Evolutionary conservation across 1,140 invertebrate species (phyloP).

Genomic region (Brachionus sp.): DNA sequence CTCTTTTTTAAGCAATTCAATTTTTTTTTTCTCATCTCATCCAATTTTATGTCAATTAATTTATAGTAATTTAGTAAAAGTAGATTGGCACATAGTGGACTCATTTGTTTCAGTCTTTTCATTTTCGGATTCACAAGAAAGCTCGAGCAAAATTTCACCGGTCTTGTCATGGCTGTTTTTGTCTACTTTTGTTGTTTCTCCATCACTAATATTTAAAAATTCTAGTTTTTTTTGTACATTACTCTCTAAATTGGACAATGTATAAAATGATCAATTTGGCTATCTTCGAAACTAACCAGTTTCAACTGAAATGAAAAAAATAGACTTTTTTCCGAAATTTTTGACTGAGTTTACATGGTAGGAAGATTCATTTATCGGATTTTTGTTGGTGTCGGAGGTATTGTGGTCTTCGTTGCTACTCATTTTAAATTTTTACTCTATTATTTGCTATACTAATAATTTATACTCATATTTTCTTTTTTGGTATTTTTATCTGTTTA

Average conservation of each 20-base stretch:
- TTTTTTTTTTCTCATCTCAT: slow-evolving; percentile 21
- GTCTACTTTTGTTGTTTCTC: neutral
- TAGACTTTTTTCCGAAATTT: neutral
- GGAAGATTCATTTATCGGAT: slow-evolving; percentile 27
- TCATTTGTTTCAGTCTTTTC: neutral
- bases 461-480: neutral
- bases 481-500: neutral
- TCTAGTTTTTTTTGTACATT: slow-evolving; percentile 30
- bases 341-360: neutral
- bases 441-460: too few species aligned
- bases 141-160: slow-evolving; percentile 16
- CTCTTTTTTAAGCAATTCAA: neutral
- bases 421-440: neutral
- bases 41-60: slow-evolving; percentile 26
- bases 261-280: slow-evolving; percentile 42
- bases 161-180: neutral
- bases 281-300: slow-evolving; percentile 22
- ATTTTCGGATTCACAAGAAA: neutral
- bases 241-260: neutral
- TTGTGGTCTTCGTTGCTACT: neutral
- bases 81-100: neutral
- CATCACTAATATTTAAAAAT: neutral
- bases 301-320: slow-evolving; percentile 17
- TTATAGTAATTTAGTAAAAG: slow-evolving; percentile 1
- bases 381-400: neutral